A percentile compares a stretch with the other conserved stretches of the same genome.
Evolutionary conservation across 2,797 vertebrate genomes (phyloP).

Genomic region (Melanotaenia pygmaea): DNA sequence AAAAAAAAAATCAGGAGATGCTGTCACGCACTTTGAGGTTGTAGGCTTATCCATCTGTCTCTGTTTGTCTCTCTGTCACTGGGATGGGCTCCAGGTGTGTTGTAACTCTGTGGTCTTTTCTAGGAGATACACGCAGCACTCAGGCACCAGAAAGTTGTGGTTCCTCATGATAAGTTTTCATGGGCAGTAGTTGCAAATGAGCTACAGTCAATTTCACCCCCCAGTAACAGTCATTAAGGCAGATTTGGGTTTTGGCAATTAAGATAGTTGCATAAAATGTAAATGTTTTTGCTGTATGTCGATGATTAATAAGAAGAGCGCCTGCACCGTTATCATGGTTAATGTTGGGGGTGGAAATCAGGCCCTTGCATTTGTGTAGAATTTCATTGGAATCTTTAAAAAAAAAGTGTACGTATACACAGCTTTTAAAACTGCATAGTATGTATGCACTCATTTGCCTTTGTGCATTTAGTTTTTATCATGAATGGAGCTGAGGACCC

Average conservation of each 20-base stretch:
- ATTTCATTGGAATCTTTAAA: background rate
- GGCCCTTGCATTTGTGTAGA: background rate
- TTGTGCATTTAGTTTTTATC: background rate
- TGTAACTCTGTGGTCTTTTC: conserved; percentile 64
- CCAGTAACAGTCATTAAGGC: conserved; percentile 6
- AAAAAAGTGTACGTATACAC: no score
- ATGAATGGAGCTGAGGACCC: no score
- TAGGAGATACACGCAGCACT: conserved; percentile 35
- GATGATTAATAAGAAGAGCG: background rate
- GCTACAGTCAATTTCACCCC: conserved; percentile 20
- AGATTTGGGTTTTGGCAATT: background rate
- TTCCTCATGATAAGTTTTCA: conserved; percentile 43
- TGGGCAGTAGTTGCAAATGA: conserved; percentile 57
- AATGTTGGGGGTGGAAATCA: background rate
- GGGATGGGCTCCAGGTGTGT: conserved; percentile 69
- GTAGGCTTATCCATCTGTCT: conserved; percentile 36
- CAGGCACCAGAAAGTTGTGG: conserved; percentile 56
- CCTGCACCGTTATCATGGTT: background rate
- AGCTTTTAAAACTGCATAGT: background rate
- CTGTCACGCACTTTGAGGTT: conserved; percentile 57
- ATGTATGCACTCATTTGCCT: background rate
- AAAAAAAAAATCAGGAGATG: conserved; percentile 2
- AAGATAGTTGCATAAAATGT: background rate
- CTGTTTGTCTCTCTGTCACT: conserved; percentile 26
- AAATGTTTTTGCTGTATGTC: background rate